A percentile compares a stretch with the other conserved stretches of the same genome.
These are phyloP conservation scores for Alexandromys fortis DNA, from an alignment of 2,113 vertebrate species.

Conservation along the genomic window DNA sequence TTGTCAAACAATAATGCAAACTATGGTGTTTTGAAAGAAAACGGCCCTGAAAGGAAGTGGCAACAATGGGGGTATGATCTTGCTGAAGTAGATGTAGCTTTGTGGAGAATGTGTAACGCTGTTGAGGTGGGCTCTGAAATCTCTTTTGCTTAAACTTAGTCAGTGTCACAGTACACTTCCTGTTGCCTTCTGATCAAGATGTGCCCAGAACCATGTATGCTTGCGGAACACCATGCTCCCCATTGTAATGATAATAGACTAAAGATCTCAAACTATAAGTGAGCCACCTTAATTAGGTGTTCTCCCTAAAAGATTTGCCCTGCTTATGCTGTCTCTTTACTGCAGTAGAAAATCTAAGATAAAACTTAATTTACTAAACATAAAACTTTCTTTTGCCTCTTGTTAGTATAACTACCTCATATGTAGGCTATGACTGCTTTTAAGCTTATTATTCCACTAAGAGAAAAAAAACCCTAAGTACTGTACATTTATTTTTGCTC, in stretches of 20 bases:
- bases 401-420: not conserved
- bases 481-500: not conserved
- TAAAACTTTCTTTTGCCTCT: not conserved
- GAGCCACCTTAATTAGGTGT: not conserved
- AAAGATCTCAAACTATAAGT: not conserved
- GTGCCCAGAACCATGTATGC: not conserved
- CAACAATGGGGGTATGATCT: not conserved
- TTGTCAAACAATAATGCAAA: not conserved
- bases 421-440: not conserved
- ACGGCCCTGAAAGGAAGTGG: not conserved
- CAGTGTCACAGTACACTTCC: not conserved
- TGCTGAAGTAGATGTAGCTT: not conserved
- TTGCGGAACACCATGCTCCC: not conserved
- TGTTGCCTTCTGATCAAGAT: not conserved
- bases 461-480: not conserved
- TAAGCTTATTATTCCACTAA: not conserved
- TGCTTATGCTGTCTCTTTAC: not conserved
- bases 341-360: not conserved
- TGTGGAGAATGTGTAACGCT: not conserved
- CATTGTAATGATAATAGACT: not conserved
- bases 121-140: not conserved
- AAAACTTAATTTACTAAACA: not conserved
- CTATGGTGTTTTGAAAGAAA: not conserved
- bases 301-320: not conserved
- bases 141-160: not conserved